These are phyloP conservation scores for Zoanthus gigantus DNA, from an alignment of 92 coral and sea anemone genomes.

Conservation along the genomic window DNA sequence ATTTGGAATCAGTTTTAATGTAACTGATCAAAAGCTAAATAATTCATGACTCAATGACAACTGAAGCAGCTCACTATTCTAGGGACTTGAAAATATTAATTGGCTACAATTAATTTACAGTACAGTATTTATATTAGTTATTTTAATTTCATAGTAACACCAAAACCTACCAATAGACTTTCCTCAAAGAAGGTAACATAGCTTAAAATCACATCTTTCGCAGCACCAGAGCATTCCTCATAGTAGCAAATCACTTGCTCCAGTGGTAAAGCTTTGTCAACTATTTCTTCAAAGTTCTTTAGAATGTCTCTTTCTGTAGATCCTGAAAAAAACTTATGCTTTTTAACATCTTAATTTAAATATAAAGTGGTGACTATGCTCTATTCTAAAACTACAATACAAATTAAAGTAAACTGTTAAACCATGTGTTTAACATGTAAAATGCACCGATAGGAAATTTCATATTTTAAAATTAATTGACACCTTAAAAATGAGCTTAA, in stretches of 20 bases:
- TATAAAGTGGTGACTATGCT: not conserved
- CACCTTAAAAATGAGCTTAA: too few relatives aligned
- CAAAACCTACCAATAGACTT: constrained; percentile 43
- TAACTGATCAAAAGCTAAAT: not conserved
- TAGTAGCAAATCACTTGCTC: constrained; percentile 51
- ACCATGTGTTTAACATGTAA: not conserved
- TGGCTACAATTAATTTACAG: not conserved
- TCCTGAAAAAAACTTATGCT: constrained; percentile 41
- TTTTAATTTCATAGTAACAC: not conserved
- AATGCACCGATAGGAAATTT: too few relatives aligned
- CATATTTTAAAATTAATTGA: too few relatives aligned
- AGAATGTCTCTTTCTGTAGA: constrained; percentile 68
- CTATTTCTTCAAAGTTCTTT: constrained; percentile 52
- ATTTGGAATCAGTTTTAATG: not conserved
- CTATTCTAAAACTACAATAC: not conserved
- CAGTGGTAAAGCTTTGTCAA: constrained; percentile 60
- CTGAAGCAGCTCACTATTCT: not conserved
- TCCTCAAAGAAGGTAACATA: constrained; percentile 72
- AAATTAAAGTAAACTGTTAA: not conserved
- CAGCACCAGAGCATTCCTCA: constrained; percentile 48
- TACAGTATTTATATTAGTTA: not conserved
- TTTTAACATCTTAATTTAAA: constrained; percentile 4
- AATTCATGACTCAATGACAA: not conserved
- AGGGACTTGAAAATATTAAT: not conserved
- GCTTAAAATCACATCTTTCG: constrained; percentile 47